A percentile compares a stretch with the other conserved stretches of the same genome.
These are phyloP conservation scores for Habrosyne pyritoides DNA, from an alignment of 2,888 invertebrate species.

Conservation along the genomic window DNA sequence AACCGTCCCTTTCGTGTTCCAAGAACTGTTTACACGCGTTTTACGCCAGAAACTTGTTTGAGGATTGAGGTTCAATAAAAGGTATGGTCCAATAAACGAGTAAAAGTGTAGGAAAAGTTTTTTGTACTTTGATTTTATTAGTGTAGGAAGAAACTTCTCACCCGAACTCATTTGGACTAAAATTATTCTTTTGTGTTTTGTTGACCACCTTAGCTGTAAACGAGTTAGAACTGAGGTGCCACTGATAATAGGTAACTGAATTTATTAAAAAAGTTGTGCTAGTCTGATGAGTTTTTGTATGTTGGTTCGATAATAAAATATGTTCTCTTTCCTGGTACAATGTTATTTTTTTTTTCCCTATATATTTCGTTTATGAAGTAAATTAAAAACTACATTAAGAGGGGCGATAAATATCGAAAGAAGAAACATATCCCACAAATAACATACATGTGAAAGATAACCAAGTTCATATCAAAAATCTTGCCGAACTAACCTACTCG, in stretches of 20 bases:
- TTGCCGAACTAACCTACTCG: no score
- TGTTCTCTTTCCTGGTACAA: no score
- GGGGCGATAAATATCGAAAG: no score
- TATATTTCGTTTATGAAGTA: no score
- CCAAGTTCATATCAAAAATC: no score
- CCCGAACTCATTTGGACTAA: background rate
- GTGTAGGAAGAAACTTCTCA: background rate
- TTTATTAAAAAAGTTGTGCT: background rate
- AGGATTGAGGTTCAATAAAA: background rate
- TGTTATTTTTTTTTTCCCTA: no score
- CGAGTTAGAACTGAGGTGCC: background rate
- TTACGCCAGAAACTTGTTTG: slow-evolving; percentile 2
- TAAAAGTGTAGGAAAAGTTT: background rate
- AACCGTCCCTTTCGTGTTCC: background rate
- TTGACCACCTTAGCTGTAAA: background rate
- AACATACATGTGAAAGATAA: no score
- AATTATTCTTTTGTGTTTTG: background rate
- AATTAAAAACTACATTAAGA: no score
- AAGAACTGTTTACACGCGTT: slow-evolving; percentile 1
- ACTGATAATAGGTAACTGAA: background rate
- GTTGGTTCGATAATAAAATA: no score
- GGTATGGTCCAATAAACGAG: slow-evolving; percentile 5
- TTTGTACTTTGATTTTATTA: background rate
- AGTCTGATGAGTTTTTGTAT: background rate
- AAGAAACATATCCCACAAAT: no score